Evolutionary conservation across 2,797 vertebrate genomes (phyloP), one percentile per base, ranked within the genome.

Genomic region (Sebastes itinus): DNA sequence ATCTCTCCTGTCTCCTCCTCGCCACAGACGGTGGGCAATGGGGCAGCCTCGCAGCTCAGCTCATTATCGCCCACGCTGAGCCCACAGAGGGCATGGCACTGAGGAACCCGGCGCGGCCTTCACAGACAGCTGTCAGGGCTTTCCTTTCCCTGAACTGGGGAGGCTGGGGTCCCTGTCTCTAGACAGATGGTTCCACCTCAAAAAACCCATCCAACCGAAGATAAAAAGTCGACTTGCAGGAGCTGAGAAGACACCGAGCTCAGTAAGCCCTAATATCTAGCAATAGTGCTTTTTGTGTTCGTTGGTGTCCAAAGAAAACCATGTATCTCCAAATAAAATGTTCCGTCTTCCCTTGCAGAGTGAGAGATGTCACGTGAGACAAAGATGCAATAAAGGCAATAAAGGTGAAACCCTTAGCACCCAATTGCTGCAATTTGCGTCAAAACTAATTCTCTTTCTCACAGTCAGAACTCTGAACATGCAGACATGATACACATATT

Each of bases 61-160:
- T 95, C 92, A 94, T 95, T 94, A 95, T 94, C 90, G 62, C 91
- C 90, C 86, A 93, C 33, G 69, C 90, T 80, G 86, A 82, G 84
- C 82, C 85, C 76, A 72, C 70, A 83, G 87, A 92, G 91, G 90
- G 74, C 89, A 85, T 33, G 82, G 83, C 87, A 82, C 83, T 23
- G 79, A 82, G 78, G 89, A 88, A 72, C 75, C 67, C 22, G 22
- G 62, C 69, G 80, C 7, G 11, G 89, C 74, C 86, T 87, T 88
- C 81, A 73, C 61, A 84, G 82, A 73, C 76, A 88, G 80, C 81
- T 83, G 84, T 86, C 86, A 88, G 80, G 77, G 81, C 59, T 85
- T 88, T 82, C 77, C 74, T 89, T 62, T 80, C 79, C 81, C 61
- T 52, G 23, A 70, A 77, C 72, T 65, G 56, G 65, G 55, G 74